Evolutionary conservation across 2,888 invertebrate species (phyloP), one percentile per base, ranked within the genome.

Genomic region (Drosophila cognata): DNA sequence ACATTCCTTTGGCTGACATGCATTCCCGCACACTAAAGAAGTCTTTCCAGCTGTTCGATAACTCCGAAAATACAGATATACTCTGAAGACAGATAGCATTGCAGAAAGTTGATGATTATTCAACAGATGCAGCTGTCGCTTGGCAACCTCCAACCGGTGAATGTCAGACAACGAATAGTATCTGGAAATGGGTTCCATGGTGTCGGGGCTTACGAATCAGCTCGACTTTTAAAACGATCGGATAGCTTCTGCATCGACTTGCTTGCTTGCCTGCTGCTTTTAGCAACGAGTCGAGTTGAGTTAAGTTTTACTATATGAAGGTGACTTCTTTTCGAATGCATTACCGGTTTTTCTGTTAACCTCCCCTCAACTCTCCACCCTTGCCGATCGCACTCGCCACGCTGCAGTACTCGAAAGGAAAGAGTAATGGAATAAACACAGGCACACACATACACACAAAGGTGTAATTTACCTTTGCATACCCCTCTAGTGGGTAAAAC

Each of bases 301-400:
- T 74, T 80, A 60, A 77, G 68, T 80, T 79, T 72, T 73, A 57
- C 57, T 29, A 68, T 72, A 84, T 82, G 91, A 87, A 87, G 87
- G 87, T 90, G 91, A 90, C 89, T 87, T 90, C 85, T 90, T 90
- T 84, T 80, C 77, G 80, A 89, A 82, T 87, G 87, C 90, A 89
- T 88, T 88, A 88, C 87, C 91, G 91, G 87, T 90, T 88, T 87
- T 72, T 65, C 28, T 16, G 46, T 33, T 33, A 8, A 46, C 46
- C 57, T 59, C 52, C 46, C 51, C 67, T 69, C 33, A 11, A 33
- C 33, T 33, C 53, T 35, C 56, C 53, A 43, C 53, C 60, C 67
- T 60, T 56, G 53, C 38, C 43, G 28, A 13, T 51, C 57, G 57
- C 65, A 53, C 51, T 60, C 52, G 51, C 46, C 33, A 18, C 25